Conservation (phyloP, 2,113 vertebrate species). For the Tachycineta bicolor region DNA sequence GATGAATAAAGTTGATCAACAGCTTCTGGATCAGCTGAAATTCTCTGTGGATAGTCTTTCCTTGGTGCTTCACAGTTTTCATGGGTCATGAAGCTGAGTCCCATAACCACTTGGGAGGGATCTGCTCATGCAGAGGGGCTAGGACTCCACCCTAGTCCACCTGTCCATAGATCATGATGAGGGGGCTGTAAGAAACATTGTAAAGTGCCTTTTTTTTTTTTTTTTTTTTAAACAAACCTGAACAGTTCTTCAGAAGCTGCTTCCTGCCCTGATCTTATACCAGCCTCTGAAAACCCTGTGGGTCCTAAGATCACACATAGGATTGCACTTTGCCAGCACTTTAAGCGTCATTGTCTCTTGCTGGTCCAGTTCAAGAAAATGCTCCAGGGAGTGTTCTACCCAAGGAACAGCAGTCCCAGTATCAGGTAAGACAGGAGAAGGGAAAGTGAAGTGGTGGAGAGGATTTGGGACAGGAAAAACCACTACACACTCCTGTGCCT, state of each 20-base stretch:
- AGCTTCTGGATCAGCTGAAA: not conserved
- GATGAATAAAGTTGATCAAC: not conserved
- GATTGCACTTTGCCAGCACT: not conserved
- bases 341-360: not conserved
- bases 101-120: not conserved
- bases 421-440: not conserved
- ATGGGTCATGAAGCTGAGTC: not conserved
- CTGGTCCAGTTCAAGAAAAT: not conserved
- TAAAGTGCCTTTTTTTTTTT: not conserved
- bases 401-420: not conserved
- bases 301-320: fast-evolving
- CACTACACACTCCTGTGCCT: not conserved
- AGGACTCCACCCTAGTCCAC: not conserved
- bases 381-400: not conserved
- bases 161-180: not conserved
- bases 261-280: not conserved
- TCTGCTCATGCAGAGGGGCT: not conserved
- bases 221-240: not conserved
- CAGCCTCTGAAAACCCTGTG: not conserved
- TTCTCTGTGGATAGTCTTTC: not conserved
- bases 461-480: not conserved
- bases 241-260: not conserved
- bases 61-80: not conserved
- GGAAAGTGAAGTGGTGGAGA: not conserved
- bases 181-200: not conserved